Evolutionary conservation across 2,113 vertebrate species (phyloP).

Genomic region (Siphamia tubifer): DNA sequence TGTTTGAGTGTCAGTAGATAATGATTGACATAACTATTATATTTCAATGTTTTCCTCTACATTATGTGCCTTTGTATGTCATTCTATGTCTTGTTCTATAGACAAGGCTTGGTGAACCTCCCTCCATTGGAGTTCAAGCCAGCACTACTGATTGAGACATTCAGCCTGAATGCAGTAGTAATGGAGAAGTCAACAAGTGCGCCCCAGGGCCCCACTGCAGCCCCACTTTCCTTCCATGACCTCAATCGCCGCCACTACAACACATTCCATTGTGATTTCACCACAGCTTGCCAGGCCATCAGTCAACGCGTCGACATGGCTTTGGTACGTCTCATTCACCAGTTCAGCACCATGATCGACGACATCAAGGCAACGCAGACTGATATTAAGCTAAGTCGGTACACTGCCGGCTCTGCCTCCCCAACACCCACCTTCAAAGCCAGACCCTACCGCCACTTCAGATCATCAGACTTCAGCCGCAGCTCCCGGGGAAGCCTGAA

Average conservation of each 20-base stretch:
- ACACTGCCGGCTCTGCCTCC: constrained; percentile 95
- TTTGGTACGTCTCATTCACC: constrained; percentile 95
- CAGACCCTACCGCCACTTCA: constrained; percentile 90
- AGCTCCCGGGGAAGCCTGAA: constrained; percentile 95
- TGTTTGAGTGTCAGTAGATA: too few species aligned
- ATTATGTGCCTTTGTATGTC: fast-evolving
- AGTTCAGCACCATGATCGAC: constrained; percentile 98
- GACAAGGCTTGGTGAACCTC: constrained; percentile 90
- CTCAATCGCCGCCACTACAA: constrained; percentile 93
- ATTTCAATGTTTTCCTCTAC: background rate
- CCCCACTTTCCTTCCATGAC: constrained; percentile 92
- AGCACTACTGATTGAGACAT: constrained; percentile 95
- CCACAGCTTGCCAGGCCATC: constrained; percentile 95
- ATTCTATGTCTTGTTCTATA: constrained; percentile 37
- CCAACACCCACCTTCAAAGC: constrained; percentile 96
- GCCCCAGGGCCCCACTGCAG: constrained; percentile 81
- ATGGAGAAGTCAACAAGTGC: constrained; percentile 92
- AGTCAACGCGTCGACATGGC: constrained; percentile 99
- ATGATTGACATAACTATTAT: too few species aligned
- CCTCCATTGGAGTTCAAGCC: constrained; percentile 95
- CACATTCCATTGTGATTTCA: constrained; percentile 97
- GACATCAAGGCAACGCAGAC: constrained; percentile 98
- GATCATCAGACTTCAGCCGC: constrained; percentile 95
- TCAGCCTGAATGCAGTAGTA: constrained; percentile 93
- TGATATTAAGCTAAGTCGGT: constrained; percentile 96